phyloP scores from a whole-genome alignment of 2,113 vertebrate genomes.

The Pantherophis guttatus region DNA sequence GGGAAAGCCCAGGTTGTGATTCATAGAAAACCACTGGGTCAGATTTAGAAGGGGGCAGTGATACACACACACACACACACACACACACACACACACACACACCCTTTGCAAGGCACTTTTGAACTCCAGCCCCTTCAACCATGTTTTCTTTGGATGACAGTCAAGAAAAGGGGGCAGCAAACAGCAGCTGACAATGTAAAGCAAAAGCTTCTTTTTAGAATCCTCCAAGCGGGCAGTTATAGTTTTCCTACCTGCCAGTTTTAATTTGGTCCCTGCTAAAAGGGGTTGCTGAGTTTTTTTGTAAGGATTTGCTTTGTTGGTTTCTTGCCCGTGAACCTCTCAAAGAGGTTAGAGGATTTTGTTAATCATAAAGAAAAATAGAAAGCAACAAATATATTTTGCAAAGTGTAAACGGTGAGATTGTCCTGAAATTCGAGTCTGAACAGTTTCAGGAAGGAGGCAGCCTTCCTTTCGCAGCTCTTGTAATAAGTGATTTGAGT shows the following conservation, averaged over 20 bases:
- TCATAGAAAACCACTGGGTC: background rate
- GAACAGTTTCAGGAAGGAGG: background rate
- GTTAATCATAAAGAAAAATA: background rate
- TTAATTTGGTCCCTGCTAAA: background rate
- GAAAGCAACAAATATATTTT: background rate
- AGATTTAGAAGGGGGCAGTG: background rate
- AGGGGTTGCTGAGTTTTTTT: background rate
- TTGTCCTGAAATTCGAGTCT: background rate
- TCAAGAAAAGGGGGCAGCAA: background rate
- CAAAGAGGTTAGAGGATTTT: background rate
- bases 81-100: no score
- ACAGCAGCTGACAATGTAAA: background rate
- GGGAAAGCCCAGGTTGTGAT: background rate
- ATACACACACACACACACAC: no score
- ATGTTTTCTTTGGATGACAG: background rate
- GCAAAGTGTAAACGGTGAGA: no score
- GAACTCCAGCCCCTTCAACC: background rate
- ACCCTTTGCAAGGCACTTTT: background rate
- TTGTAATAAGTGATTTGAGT: background rate
- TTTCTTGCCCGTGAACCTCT: background rate
- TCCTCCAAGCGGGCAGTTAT: background rate
- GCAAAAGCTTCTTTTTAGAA: no score
- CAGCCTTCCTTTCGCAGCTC: no score
- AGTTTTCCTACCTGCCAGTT: background rate
- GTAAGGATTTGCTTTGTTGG: background rate